A percentile compares a stretch with the other conserved stretches of the same genome.
Conservation (phyloP, 2,888 invertebrate genomes). For the Cosmia pyralina region DNA sequence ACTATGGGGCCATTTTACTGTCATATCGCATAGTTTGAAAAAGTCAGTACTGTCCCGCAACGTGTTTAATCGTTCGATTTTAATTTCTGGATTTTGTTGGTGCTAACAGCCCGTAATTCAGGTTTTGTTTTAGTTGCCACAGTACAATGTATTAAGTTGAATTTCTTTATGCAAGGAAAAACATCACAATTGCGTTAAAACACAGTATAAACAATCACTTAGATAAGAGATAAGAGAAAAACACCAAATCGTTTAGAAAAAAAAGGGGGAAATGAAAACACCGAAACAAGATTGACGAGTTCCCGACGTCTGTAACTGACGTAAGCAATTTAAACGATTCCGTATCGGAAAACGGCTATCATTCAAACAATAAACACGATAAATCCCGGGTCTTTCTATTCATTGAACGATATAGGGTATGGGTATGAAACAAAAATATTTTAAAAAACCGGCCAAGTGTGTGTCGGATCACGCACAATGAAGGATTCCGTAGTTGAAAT, state of each 20-base stretch:
- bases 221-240: constrained; percentile 41
- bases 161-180: background rate
- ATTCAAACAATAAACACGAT: constrained; percentile 68
- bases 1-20: too few species aligned
- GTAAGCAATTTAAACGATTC: constrained; percentile 68
- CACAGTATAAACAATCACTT: constrained; percentile 54
- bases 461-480: too few species aligned
- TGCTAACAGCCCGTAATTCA: too few species aligned
- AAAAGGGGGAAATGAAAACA: constrained; percentile 57
- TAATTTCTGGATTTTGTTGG: too few species aligned
- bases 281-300: constrained; percentile 68
- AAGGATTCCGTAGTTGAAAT: too few species aligned
- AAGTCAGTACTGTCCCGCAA: too few species aligned
- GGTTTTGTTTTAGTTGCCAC: too few species aligned
- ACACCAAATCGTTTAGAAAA: constrained; percentile 60
- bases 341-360: constrained; percentile 62
- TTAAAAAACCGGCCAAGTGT: too few species aligned
- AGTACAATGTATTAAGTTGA: too few species aligned
- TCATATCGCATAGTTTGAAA: too few species aligned
- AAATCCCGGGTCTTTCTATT: constrained; percentile 49
- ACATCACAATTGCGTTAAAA: constrained; percentile 22
- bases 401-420: constrained; percentile 12
- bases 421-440: background rate
- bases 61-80: too few species aligned
- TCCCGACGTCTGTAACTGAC: constrained; percentile 65